phyloP scores from a whole-genome alignment of 1,140 invertebrate species.

The Calosoma granatense region DNA sequence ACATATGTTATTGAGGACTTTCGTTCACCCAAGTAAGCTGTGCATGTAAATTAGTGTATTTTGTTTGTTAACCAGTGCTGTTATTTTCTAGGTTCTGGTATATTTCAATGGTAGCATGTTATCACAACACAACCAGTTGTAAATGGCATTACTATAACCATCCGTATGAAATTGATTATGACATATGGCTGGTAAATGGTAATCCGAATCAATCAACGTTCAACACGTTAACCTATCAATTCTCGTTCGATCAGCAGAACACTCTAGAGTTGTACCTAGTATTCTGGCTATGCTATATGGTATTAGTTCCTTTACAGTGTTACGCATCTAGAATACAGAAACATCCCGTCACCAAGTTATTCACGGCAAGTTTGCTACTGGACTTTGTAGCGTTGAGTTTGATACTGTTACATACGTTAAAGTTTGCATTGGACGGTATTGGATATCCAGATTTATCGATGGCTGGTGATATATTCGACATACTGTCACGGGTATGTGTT shows the following conservation, averaged over 20 bases:
- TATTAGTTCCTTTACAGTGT: slow-evolving; percentile 79
- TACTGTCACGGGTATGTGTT: slow-evolving; percentile 67
- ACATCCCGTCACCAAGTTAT: slow-evolving; percentile 84
- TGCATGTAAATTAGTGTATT: background rate
- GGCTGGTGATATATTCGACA: slow-evolving; percentile 84
- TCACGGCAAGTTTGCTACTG: slow-evolving; percentile 75
- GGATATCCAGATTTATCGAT: slow-evolving; percentile 71
- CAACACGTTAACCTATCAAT: slow-evolving; percentile 87
- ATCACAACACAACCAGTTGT: slow-evolving; percentile 65
- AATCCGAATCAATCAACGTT: slow-evolving; percentile 75
- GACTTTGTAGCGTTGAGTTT: slow-evolving; percentile 78
- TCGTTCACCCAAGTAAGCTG: slow-evolving; percentile 70
- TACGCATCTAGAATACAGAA: slow-evolving; percentile 76
- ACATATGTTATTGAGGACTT: slow-evolving; percentile 86
- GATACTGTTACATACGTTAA: slow-evolving; percentile 79
- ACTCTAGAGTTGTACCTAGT: slow-evolving; percentile 85
- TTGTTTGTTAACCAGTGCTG: background rate
- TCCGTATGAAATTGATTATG: slow-evolving; percentile 63
- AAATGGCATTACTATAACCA: slow-evolving; percentile 67
- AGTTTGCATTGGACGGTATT: slow-evolving; percentile 81
- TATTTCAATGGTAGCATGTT: slow-evolving; percentile 86
- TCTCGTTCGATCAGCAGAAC: slow-evolving; percentile 92
- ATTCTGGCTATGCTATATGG: slow-evolving; percentile 79
- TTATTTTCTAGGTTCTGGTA: slow-evolving; percentile 79
- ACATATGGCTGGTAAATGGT: slow-evolving; percentile 94